phyloP scores from a whole-genome alignment of 2,888 invertebrate species.

The Volucella inanis region DNA sequence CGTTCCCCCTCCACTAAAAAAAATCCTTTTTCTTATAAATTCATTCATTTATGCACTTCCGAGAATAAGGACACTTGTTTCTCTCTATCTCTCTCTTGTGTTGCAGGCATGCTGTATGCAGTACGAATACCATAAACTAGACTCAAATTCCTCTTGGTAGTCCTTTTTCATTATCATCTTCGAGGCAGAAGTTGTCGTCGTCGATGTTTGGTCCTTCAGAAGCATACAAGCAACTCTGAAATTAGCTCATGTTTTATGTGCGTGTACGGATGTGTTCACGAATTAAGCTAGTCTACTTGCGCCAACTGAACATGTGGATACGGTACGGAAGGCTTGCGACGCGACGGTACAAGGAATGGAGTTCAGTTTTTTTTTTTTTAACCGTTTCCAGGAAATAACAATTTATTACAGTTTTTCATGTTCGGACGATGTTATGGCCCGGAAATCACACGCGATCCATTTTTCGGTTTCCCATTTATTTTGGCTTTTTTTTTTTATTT shows the following conservation, averaged over 20 bases:
- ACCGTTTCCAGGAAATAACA: constrained; percentile 53
- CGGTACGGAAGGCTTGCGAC: too few species aligned
- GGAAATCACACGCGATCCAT: constrained; percentile 63
- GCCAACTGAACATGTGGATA: not conserved
- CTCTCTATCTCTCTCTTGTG: too few species aligned
- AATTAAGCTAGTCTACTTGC: not conserved
- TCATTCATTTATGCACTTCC: constrained; percentile 44
- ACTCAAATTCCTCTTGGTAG: too few species aligned
- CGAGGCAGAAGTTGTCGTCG: constrained; percentile 3
- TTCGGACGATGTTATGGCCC: constrained; percentile 56
- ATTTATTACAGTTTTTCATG: constrained; percentile 65
- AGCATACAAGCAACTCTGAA: constrained; percentile 45
- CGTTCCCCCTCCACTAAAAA: constrained; percentile 3
- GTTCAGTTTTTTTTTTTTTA: constrained; percentile 21
- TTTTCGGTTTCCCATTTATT: constrained; percentile 35
- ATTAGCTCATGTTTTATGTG: constrained; percentile 62
- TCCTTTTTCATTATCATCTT: constrained; percentile 20
- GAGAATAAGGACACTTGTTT: constrained; percentile 33
- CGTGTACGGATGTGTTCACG: constrained; percentile 22
- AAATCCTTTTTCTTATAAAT: constrained; percentile 45
- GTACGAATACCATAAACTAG: constrained; percentile 18
- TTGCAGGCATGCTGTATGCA: not conserved
- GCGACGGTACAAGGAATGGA: not conserved
- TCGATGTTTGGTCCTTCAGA: not conserved
- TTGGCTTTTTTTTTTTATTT: constrained; percentile 8